Percentiles rank a stretch among this genome's conserved stretches.
Evolutionary conservation across 1,140 invertebrate species (phyloP).

Genomic region (Mesaphorura yosii): DNA sequence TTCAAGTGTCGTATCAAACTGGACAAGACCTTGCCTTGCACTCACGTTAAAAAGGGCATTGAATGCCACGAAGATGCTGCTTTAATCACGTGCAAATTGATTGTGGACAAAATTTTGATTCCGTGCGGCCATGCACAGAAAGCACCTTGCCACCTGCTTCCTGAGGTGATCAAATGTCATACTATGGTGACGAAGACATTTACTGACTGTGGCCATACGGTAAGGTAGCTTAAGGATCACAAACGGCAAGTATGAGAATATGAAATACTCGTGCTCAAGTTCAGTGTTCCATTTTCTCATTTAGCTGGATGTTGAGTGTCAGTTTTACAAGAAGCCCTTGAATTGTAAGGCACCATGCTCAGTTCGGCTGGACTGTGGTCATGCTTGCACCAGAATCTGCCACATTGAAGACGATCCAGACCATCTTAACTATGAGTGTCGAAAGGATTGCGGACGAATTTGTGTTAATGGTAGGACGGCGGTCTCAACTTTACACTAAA

Average conservation of each 20-base stretch:
- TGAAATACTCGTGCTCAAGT: background rate
- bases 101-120: constrained; percentile 5
- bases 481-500: too few relatives aligned
- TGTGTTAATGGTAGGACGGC: constrained; percentile 23
- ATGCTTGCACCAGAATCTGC: constrained; percentile 22
- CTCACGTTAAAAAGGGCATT: constrained; percentile 9
- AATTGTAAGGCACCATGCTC: constrained; percentile 16
- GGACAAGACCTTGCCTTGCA: constrained; percentile 17
- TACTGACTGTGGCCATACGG: constrained; percentile 22
- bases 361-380: constrained; percentile 20
- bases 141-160: constrained; percentile 1
- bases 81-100: constrained; percentile 15
- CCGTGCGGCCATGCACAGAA: constrained; percentile 24
- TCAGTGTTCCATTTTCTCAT: background rate
- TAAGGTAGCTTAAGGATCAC: constrained; percentile 2
- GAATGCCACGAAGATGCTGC: constrained; percentile 22
- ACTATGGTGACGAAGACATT: constrained; percentile 16
- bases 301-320: constrained; percentile 12
- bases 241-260: background rate
- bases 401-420: constrained; percentile 20
- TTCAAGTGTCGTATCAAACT: constrained; percentile 18
- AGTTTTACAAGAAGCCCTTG: background rate
- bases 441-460: constrained; percentile 18
- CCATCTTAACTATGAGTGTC: constrained; percentile 17
- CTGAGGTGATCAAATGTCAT: constrained; percentile 18